Base-by-base conservation (phyloP, 2,113 vertebrate species). In the Thomomys bottae region DNA sequence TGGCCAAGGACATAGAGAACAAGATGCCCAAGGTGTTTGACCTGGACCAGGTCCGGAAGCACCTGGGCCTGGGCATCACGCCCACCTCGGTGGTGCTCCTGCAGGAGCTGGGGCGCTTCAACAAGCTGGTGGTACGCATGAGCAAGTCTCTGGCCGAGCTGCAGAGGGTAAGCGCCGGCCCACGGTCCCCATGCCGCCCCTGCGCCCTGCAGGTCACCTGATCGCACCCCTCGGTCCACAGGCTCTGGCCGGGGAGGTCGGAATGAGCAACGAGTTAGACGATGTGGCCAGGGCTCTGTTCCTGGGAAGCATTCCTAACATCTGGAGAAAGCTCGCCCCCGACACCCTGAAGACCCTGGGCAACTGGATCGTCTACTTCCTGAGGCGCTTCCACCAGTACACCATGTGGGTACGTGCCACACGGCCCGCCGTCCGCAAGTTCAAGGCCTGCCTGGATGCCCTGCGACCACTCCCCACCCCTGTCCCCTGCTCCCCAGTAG, bases 261-360 rank as follows among this genome's bases (percentile, higher is more conserved):
- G 99, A 0, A 99, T 99, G 99, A 99, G 99, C 98, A 99, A 89
- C 7, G 99, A 99, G 91, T 94, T 99, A 93, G 99, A 99, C 0
- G 98, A 99, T 0, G 98, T 99, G 20, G 98, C 99, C 76, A 97
- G 96, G 72, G 98, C 99, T 1, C 98, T 99, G 85, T 99, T 99
- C 77, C 98, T 99, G 0, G 99, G 99, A 3, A 98, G 98, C 26
- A 99, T 99, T 79, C 99, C 99, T 0, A 86, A 66, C 2, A 99
- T 99, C 96, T 99, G 99, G 99, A 98, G 98, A 83, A 99, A 97
- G 42, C 96, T 99, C 26, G 99, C 99, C 9, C 99, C 99, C 0
- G 98, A 99, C 80, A 99, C 99, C 0, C 97, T 99, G 0, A 99
- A 99, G 97, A 98, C 98, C 6, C 98, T 99, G 0, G 98, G 98